Base-by-base conservation (phyloP, 2,797 vertebrate species). In the Rhinophrynus dorsalis region DNA sequence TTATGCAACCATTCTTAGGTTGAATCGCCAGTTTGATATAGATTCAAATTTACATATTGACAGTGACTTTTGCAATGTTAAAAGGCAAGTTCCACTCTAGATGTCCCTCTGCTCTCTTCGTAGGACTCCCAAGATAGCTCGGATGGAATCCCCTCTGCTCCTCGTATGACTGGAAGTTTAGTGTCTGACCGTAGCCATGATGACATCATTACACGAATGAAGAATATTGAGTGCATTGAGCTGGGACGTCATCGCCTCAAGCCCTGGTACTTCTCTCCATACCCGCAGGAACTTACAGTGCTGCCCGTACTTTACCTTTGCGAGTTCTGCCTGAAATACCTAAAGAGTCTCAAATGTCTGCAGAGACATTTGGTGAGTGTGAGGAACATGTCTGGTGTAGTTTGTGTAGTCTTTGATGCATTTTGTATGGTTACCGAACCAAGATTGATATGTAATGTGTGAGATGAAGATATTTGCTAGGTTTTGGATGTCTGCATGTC, bases 301-400 rank as follows among this genome's bases (percentile, higher is more conserved):
- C 61, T 98, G 57, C 96, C 96, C 1, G 94, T 98, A 67, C 94
- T 98, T 82, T 98, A 98, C 87, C 91, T 98, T 83, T 98, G 96
- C 79, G 96, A 98, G 86, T 98, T 98, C 87, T 98, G 96, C 84
- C 95, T 98, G 82, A 98, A 98, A 82, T 98, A 96, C 59, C 92
- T 96, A 65, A 97, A 96, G 77, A 98, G 96, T 82, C 95, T 98
- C 47, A 97, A 96, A 77, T 98, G 96, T 92, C 91, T 98, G 1
- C 96, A 98, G 86, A 88, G 96, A 55, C 96, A 98, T 84, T 86
- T 98, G 93, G 96, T 98, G 86, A 48, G 90, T 78, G 6, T 3
- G 18, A 18, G 11, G 3, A 5, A 15, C 20, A n/a, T n/a, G n/a
- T n/a, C n/a, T n/a, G n/a, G n/a, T n/a, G n/a, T n/a, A n/a, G n/a